phyloP scores from a whole-genome alignment of 2,113 vertebrate species.

The Gallinago undulata region DNA sequence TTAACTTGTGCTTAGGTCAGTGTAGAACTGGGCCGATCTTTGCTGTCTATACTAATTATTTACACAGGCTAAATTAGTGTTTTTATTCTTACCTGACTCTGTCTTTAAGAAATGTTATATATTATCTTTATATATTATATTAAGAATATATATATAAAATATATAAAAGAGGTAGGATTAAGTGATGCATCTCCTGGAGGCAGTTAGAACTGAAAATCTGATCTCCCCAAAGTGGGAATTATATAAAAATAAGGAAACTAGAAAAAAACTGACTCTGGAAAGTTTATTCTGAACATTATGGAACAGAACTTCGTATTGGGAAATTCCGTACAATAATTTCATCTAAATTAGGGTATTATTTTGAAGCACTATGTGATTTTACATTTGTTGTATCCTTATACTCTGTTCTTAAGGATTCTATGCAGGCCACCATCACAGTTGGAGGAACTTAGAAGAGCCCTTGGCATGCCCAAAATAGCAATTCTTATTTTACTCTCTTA shows the following conservation, averaged over 20 bases:
- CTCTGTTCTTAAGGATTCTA: neutral
- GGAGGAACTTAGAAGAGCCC: slow-evolving; percentile 14
- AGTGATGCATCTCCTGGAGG: neutral
- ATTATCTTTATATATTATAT: neutral
- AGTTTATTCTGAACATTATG: neutral
- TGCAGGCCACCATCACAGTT: neutral
- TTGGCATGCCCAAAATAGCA: slow-evolving; percentile 34
- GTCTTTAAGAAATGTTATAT: neutral
- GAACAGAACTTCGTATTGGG: neutral
- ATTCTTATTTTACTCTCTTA: slow-evolving; percentile 23
- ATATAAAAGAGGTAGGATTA: neutral
- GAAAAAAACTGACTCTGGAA: neutral
- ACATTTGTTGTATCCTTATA: neutral
- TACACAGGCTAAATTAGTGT: neutral
- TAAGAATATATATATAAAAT: neutral
- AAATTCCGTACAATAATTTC: neutral
- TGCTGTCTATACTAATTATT: neutral
- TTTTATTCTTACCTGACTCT: neutral
- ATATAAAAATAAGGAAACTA: neutral
- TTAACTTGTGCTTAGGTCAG: neutral
- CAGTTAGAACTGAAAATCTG: neutral
- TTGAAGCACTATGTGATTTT: neutral
- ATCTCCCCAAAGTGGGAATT: neutral
- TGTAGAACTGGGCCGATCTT: neutral
- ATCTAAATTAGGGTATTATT: neutral